Base-by-base conservation (phyloP, 1,140 invertebrate species). In the Amyelois transitella region DNA sequence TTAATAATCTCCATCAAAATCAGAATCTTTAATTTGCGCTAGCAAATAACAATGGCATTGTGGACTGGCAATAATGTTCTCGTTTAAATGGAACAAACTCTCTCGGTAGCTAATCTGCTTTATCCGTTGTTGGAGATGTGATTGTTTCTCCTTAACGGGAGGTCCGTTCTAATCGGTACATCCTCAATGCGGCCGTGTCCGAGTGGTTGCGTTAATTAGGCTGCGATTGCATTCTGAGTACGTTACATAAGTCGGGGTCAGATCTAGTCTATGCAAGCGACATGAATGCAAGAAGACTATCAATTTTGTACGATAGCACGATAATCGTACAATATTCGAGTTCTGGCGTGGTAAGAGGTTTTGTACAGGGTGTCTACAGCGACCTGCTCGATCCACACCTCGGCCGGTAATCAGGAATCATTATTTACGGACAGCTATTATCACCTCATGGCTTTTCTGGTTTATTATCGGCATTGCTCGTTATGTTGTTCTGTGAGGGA, bases 381-480 rank as follows among this genome's bases (percentile, higher is more conserved):
- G 70, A 69, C 67, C 69, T 53, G 66, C 58, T 55, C 70, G 62
- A 38, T 38, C 32, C 32, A 38, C 32, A 38, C 32, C 32, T 38
- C 32, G 76, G 69, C 72, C 72, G 58, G 71, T 77, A 86, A 86
- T 86, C 82, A 77, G 77, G 73, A 70, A 82, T 84, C 81, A 84
- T 86, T 86, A 86, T 84, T 81, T 81, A 82, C 82, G 74, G 69
- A 79, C 75, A 74, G 72, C 79, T 84, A 84, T 86, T 86, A 86
- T 86, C 81, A 84, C 81, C 81, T 80, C 76, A 72, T 82, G 80
- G 81, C 75, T 81, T 82, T 86, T 84, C 79, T 81, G 81, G 76
- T 86, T 82, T 86, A 84, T 82, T 86, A 86, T 82, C 77, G 66
- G 67, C 73, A 67, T 76, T 75, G 79, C 77, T 86, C 79, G 83